Evolutionary conservation across 1,140 invertebrate genomes (phyloP).

Genomic region (Drosophila subobscura): DNA sequence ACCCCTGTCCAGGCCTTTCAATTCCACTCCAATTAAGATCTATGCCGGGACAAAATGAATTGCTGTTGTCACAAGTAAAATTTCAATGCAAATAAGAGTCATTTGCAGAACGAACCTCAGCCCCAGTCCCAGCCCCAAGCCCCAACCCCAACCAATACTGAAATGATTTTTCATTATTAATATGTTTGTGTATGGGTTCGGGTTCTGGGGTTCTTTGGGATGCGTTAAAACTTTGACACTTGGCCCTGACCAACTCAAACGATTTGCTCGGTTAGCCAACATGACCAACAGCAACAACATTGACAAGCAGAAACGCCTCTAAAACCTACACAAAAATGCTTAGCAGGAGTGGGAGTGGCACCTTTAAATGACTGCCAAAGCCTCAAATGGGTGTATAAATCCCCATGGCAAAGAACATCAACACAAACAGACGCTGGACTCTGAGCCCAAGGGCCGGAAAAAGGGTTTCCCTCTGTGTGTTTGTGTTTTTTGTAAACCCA

Average conservation of each 20-base stretch:
- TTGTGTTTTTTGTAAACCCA: constrained; percentile 30
- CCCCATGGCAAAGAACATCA: constrained; percentile 43
- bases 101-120: constrained; percentile 5
- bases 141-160: not conserved
- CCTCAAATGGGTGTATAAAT: constrained; percentile 55
- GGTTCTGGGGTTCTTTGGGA: constrained; percentile 7
- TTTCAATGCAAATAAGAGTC: constrained; percentile 46
- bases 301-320: constrained; percentile 26
- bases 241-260: constrained; percentile 70
- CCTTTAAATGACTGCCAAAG: constrained; percentile 68
- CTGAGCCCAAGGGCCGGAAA: constrained; percentile 8
- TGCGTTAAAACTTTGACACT: constrained; percentile 75
- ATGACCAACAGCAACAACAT: constrained; percentile 53
- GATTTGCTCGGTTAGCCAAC: constrained; percentile 71
- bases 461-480: constrained; percentile 50
- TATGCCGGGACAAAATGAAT: constrained; percentile 44
- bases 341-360: constrained; percentile 14
- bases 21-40: constrained; percentile 63
- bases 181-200: constrained; percentile 10
- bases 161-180: constrained; percentile 52
- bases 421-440: constrained; percentile 21
- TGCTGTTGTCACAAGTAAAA: constrained; percentile 33
- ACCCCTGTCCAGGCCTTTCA: constrained; percentile 29
- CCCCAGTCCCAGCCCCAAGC: not conserved
- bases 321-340: constrained; percentile 66